Base-by-base conservation (phyloP, 2,113 vertebrate species). In the Actenoides hombroni region DNA sequence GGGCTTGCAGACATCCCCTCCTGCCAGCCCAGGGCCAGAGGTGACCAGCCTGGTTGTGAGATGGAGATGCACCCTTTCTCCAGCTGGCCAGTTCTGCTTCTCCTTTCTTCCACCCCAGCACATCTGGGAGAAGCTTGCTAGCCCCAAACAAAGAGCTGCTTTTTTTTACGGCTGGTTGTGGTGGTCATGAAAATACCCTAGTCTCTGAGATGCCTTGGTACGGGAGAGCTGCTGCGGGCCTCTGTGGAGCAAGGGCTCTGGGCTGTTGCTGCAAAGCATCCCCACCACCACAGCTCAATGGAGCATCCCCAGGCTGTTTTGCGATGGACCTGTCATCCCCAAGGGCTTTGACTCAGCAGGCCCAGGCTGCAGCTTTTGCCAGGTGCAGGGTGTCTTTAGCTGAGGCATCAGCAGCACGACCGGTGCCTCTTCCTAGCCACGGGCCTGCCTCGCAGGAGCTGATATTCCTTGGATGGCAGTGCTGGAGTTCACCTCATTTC, bases 221-320 rank as follows among this genome's bases (percentile, higher is more conserved):
- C 18, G 24, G 20, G 53, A 83, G n/a, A 86, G 40, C 40, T 95
- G 33, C 0, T 0, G 16, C 83, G 31, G 70, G 6, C 4, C 9
- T 54, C 42, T 54, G 16, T 2, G 15, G 28, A 17, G 9, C 37
- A 49, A 15, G 25, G 29, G 9, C 54, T 83, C 35, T 59, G 29
- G 25, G 29, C 57, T 75, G 60, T 69, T 23, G 19, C 31, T 90
- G 39, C 59, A 37, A 60, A 70, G 20, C 49, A 74, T 37, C 54
- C 64, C 28, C 11, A n/a, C 44, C 25, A 40, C n/a, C 25, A 20
- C 16, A 51, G 60, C 15, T 67, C 0, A 0, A 0, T 81, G 68
- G 39, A 48, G 5, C 10, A 0, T 48, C 20, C 18, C 5, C 16
- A 39, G 35, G 9, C 23, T 84, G 13, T 84, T 88, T 78, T 71